These are phyloP conservation scores for Ibycter americanus DNA, from an alignment of 2,797 vertebrate species.

Conservation along the genomic window DNA sequence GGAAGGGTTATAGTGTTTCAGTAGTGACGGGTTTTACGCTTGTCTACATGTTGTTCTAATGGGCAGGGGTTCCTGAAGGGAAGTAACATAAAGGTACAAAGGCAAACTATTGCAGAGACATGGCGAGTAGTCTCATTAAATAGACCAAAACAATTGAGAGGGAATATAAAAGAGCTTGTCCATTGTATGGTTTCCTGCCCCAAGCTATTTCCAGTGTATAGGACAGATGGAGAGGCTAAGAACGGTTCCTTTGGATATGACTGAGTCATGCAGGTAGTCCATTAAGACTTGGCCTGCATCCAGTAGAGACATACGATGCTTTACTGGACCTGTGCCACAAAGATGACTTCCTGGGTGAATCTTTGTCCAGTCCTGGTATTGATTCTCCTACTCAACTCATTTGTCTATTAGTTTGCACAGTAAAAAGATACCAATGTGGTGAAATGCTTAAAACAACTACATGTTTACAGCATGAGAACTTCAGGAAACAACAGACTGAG, in stretches of 20 bases:
- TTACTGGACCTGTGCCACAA: not conserved
- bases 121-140: not conserved
- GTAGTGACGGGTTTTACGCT: not conserved
- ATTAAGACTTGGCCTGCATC: constrained; percentile 30
- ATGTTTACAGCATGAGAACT: constrained; percentile 87
- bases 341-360: not conserved
- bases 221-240: not conserved
- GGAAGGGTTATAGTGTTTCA: not conserved
- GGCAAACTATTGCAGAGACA: not conserved
- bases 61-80: not conserved
- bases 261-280: constrained; percentile 25
- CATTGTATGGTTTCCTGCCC: not conserved
- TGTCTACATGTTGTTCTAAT: not conserved
- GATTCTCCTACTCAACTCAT: not conserved
- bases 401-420: not conserved
- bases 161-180: not conserved
- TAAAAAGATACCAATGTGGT: not conserved
- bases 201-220: not conserved
- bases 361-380: not conserved
- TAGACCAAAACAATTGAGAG: not conserved
- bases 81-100: not conserved
- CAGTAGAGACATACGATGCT: not conserved
- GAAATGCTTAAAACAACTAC: not conserved
- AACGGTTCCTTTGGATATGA: not conserved
- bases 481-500: constrained; percentile 88